phyloP scores from a whole-genome alignment of 2,113 vertebrate species.

The Microcebus lehilahytsara region DNA sequence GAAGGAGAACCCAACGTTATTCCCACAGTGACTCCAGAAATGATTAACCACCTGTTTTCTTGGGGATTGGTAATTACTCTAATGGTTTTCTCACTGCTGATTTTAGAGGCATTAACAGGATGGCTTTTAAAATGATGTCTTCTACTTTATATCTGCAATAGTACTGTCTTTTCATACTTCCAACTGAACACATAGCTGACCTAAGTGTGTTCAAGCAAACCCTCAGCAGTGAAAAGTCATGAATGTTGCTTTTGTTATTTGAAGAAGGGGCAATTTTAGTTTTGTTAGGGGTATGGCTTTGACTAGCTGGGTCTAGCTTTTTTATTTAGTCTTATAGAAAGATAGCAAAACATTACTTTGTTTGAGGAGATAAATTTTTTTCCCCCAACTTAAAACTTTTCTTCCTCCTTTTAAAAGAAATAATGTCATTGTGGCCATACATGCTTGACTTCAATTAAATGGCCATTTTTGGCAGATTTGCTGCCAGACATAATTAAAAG shows the following conservation, averaged over 20 bases:
- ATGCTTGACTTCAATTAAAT: not conserved
- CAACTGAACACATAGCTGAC: not conserved
- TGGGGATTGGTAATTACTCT: conserved; percentile 29
- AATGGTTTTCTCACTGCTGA: conserved; percentile 48
- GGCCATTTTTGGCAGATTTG: not conserved
- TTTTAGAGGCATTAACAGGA: conserved; percentile 44
- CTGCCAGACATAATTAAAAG: not conserved
- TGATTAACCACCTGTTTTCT: not conserved
- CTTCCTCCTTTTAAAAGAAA: not conserved
- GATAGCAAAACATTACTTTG: not conserved
- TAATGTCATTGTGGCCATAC: not conserved
- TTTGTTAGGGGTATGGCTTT: not conserved
- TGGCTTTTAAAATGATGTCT: conserved; percentile 52
- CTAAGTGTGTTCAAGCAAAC: not conserved
- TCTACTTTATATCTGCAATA: not conserved
- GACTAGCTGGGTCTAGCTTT: not conserved
- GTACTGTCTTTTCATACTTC: not conserved
- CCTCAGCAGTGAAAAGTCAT: fast-evolving
- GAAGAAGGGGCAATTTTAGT: not conserved
- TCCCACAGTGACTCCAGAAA: not conserved
- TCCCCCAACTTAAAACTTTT: not conserved
- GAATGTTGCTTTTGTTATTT: not conserved
- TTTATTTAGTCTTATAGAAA: not conserved
- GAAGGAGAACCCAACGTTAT: not conserved
- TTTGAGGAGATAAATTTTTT: not conserved